These are phyloP conservation scores for Coryphaenoides rupestris DNA, from an alignment of 2,113 vertebrate species.

Conservation along the genomic window DNA sequence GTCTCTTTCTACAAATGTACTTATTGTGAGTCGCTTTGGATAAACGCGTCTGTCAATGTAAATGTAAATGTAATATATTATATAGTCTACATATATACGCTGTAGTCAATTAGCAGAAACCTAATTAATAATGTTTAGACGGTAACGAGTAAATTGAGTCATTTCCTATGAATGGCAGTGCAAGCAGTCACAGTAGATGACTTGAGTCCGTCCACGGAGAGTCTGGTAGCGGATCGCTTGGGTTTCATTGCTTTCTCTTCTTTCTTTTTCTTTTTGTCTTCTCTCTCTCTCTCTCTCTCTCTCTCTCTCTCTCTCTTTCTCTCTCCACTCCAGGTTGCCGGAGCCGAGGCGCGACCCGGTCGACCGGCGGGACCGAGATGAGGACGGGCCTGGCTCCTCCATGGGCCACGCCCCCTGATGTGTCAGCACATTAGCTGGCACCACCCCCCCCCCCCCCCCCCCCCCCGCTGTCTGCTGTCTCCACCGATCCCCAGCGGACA, in stretches of 20 bases:
- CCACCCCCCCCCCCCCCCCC: background rate
- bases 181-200: too few relatives aligned
- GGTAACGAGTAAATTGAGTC: too few relatives aligned
- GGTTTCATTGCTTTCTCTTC: background rate
- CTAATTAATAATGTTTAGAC: too few relatives aligned
- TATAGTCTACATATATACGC: too few relatives aligned
- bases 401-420: conserved; percentile 72
- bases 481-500: conserved; percentile 23
- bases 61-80: too few relatives aligned
- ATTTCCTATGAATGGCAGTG: too few relatives aligned
- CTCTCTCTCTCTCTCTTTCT: background rate
- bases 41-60: too few relatives aligned
- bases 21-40: too few relatives aligned
- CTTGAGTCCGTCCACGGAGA: too few relatives aligned
- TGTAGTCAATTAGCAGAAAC: too few relatives aligned
- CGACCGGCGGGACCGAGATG: conserved; percentile 53
- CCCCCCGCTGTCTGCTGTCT: conserved; percentile 29
- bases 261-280: background rate
- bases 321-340: conserved; percentile 50
- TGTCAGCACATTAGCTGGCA: background rate
- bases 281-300: background rate
- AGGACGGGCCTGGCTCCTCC: conserved; percentile 57
- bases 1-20: too few relatives aligned
- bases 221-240: background rate
- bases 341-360: conserved; percentile 24